These are phyloP conservation scores for Serrognathus titanus DNA, from an alignment of 2,888 invertebrate species.

Conservation along the genomic window DNA sequence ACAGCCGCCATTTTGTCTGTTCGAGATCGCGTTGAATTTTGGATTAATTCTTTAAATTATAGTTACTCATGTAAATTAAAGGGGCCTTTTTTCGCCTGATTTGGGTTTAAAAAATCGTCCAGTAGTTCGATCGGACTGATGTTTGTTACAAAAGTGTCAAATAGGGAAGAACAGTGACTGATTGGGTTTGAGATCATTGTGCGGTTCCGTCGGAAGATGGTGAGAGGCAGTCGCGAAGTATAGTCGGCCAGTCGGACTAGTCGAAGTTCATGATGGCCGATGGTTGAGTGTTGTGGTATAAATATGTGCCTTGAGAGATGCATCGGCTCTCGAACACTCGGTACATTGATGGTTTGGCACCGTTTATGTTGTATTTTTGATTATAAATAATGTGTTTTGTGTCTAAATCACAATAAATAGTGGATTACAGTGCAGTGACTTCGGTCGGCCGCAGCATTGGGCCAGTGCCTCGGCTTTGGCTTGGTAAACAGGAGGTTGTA, in stretches of 20 bases:
- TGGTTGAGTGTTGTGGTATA: constrained; percentile 62
- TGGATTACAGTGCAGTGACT: constrained; percentile 44
- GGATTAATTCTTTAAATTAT: constrained; percentile 69
- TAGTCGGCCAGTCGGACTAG: constrained; percentile 63
- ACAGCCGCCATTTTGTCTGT: constrained; percentile 93
- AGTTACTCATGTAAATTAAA: constrained; percentile 50
- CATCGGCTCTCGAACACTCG: constrained; percentile 66
- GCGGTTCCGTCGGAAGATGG: constrained; percentile 71
- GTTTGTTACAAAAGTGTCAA: constrained; percentile 48
- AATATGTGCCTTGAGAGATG: constrained; percentile 76
- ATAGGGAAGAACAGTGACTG: constrained; percentile 61
- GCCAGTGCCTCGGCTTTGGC: constrained; percentile 60
- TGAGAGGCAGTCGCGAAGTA: constrained; percentile 61
- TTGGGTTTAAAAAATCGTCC: constrained; percentile 41
- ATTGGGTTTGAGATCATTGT: constrained; percentile 68
- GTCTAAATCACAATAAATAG: constrained; percentile 48
- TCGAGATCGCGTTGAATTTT: constrained; percentile 73
- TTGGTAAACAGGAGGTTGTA: constrained; percentile 55
- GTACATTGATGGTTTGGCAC: constrained; percentile 61
- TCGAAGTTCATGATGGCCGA: constrained; percentile 77
- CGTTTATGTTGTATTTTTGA: constrained; percentile 46
- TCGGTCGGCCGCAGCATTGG: constrained; percentile 47
- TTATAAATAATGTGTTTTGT: constrained; percentile 49
- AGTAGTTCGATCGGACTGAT: constrained; percentile 43
- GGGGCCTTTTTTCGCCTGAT: constrained; percentile 45